Percentiles rank a stretch among this genome's conserved stretches.
These are phyloP conservation scores for Machimus rusticus DNA, from an alignment of 2,888 invertebrate genomes.

Conservation along the genomic window DNA sequence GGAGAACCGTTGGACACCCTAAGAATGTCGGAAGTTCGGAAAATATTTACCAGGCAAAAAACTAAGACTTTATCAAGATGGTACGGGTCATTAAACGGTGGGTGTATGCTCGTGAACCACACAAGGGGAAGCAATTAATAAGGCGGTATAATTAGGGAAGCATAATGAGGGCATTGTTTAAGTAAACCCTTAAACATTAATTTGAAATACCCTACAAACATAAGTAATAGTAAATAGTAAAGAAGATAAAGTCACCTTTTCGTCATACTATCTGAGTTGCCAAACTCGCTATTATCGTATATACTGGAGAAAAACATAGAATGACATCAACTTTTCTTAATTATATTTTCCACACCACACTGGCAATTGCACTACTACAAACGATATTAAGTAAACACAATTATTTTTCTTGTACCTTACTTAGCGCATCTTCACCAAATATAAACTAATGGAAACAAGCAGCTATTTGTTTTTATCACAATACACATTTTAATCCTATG, in stretches of 20 bases:
- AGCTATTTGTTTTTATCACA: constrained; percentile 13
- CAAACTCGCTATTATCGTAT: background rate
- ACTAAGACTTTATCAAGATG: background rate
- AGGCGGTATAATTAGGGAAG: background rate
- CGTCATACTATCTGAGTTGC: background rate
- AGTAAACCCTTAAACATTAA: background rate
- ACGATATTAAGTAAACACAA: background rate
- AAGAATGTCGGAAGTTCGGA: background rate
- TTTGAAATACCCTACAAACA: background rate
- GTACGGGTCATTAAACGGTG: background rate
- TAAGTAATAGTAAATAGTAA: background rate
- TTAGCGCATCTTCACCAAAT: background rate
- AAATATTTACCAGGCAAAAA: background rate
- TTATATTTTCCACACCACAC: constrained; percentile 24
- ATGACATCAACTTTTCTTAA: constrained; percentile 32
- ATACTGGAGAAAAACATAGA: constrained; percentile 9
- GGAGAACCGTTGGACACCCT: constrained; percentile 8
- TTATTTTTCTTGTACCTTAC: background rate
- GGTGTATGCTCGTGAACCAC: background rate
- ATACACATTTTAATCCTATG: background rate
- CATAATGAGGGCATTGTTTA: background rate
- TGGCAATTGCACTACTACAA: constrained; percentile 2
- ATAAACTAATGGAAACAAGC: background rate
- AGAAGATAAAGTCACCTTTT: background rate
- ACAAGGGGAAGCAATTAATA: background rate